Conservation (phyloP, 2,888 invertebrate species). For the Hecatera dysodea region DNA sequence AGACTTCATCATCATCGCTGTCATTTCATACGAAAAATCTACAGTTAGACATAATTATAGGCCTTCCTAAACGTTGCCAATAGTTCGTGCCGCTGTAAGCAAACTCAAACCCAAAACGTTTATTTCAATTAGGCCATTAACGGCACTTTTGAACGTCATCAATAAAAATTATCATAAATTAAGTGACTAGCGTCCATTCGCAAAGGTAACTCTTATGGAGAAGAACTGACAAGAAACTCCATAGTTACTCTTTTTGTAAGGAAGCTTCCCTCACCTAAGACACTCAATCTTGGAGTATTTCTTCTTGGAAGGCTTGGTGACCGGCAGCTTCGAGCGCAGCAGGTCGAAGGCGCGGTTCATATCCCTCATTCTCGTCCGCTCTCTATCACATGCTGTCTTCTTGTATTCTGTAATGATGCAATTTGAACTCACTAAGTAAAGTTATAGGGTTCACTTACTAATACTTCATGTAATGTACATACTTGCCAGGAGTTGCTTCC, state of each 20-base stretch:
- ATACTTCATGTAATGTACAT: too few relatives aligned
- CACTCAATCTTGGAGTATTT: conserved; percentile 97
- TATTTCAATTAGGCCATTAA: too few relatives aligned
- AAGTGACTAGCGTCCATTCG: too few relatives aligned
- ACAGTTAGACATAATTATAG: neutral
- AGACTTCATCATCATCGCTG: neutral
- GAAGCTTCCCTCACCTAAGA: conserved; percentile 89
- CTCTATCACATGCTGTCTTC: conserved; percentile 96
- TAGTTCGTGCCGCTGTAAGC: neutral
- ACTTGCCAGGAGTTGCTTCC: neutral
- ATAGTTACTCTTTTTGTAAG: too few relatives aligned
- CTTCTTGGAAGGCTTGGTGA: conserved; percentile 95
- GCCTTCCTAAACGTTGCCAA: neutral
- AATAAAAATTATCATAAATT: too few relatives aligned
- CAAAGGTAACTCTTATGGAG: too few relatives aligned
- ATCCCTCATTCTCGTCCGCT: conserved; percentile 95
- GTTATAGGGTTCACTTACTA: neutral
- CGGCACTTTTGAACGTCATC: too few relatives aligned
- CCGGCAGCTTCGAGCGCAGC: conserved; percentile 93
- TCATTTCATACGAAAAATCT: neutral
- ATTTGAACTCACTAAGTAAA: neutral
- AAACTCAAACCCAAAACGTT: too few relatives aligned
- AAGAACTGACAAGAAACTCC: too few relatives aligned
- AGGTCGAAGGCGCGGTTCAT: conserved; percentile 96
- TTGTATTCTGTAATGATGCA: conserved; percentile 92